Conservation (phyloP, 2,113 vertebrate genomes). For the Beaufortia kweichowensis region DNA sequence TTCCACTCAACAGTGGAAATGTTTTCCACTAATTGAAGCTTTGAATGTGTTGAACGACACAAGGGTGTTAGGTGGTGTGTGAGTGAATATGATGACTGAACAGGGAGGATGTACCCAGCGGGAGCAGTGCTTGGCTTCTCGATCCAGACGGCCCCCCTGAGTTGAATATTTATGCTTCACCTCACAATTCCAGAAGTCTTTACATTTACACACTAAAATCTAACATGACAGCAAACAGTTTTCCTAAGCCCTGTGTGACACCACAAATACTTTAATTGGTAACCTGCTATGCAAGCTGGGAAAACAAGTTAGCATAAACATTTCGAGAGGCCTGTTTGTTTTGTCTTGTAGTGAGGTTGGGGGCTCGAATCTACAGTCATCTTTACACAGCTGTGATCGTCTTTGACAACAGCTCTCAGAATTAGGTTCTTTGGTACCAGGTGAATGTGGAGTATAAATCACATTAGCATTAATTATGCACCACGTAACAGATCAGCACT, state of each 20-base stretch:
- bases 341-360: slow-evolving; percentile 8
- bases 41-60: slow-evolving; percentile 41
- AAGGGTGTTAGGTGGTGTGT: slow-evolving; percentile 31
- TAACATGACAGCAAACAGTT: slow-evolving; percentile 46
- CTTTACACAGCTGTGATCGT: slow-evolving; percentile 40
- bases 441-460: slow-evolving; percentile 41
- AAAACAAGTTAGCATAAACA: slow-evolving; percentile 23
- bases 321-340: slow-evolving; percentile 28
- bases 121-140: slow-evolving; percentile 53
- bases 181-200: slow-evolving; percentile 46
- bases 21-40: slow-evolving; percentile 42
- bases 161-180: slow-evolving; percentile 56
- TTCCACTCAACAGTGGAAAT: slow-evolving; percentile 12
- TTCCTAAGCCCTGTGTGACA: slow-evolving; percentile 6
- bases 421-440: slow-evolving; percentile 11
- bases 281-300: slow-evolving; percentile 40
- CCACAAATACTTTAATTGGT: slow-evolving; percentile 28
- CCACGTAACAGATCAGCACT: slow-evolving; percentile 20
- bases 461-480: slow-evolving; percentile 41
- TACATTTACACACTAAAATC: slow-evolving; percentile 24
- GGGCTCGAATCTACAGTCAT: background rate
- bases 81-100: slow-evolving; percentile 44
- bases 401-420: slow-evolving; percentile 26
- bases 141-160: slow-evolving; percentile 45
- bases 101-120: slow-evolving; percentile 52